Conservation (phyloP, 1,140 invertebrate species). For the Drosophila tristis region DNA sequence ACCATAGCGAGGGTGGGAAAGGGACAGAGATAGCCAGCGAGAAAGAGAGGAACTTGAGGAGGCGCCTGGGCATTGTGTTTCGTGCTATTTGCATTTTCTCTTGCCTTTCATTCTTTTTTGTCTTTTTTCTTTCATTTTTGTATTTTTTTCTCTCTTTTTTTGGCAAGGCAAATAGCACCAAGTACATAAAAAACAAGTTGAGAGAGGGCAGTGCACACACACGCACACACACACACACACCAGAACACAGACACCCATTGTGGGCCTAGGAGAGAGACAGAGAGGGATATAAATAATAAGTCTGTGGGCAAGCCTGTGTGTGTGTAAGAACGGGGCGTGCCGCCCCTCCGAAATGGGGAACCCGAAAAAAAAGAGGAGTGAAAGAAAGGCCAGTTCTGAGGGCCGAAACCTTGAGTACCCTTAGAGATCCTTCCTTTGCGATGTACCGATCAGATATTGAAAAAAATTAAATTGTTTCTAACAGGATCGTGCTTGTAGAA, state of each 20-base stretch:
- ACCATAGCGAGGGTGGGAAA: slow-evolving; percentile 11
- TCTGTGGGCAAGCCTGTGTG: slow-evolving; percentile 31
- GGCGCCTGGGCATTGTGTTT: slow-evolving; percentile 75
- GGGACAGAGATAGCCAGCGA: slow-evolving; percentile 1
- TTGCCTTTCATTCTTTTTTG: slow-evolving; percentile 22
- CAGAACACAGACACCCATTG: too few relatives aligned
- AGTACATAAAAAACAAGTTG: slow-evolving; percentile 72
- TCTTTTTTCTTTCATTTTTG: slow-evolving; percentile 20
- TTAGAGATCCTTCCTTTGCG: too few relatives aligned
- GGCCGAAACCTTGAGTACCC: too few relatives aligned
- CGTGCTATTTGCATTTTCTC: slow-evolving; percentile 77
- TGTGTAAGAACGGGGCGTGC: slow-evolving; percentile 72
- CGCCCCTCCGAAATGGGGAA: slow-evolving; percentile 43
- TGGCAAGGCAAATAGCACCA: slow-evolving; percentile 69
- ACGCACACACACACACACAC: slow-evolving; percentile 28
- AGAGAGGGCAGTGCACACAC: slow-evolving; percentile 55
- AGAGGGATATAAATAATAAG: slow-evolving; percentile 75
- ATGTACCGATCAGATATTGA: too few relatives aligned
- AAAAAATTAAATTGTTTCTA: too few relatives aligned
- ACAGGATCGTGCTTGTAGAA: too few relatives aligned
- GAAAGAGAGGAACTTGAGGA: slow-evolving; percentile 51
- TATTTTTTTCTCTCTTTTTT: slow-evolving; percentile 44
- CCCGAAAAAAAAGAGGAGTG: slow-evolving; percentile 6
- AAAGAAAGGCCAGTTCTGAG: too few relatives aligned
- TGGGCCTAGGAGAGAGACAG: slow-evolving; percentile 18